These are phyloP conservation scores for Mactra quadrangularis DNA, from an alignment of 1,140 invertebrate species.

Conservation along the genomic window DNA sequence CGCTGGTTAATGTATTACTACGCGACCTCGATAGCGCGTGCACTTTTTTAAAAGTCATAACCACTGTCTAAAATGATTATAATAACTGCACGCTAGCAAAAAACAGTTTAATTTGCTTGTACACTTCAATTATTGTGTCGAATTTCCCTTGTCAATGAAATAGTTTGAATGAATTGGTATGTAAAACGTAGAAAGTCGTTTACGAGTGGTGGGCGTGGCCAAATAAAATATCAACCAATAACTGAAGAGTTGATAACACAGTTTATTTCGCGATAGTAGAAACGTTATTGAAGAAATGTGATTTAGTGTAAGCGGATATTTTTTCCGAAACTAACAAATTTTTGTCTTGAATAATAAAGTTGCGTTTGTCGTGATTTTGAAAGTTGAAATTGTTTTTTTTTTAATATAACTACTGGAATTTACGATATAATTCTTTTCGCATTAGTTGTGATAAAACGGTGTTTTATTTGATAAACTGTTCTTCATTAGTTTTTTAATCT, in stretches of 20 bases:
- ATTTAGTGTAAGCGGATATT: slow-evolving; percentile 46
- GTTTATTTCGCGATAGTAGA: slow-evolving; percentile 22
- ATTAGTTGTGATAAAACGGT: too few relatives aligned
- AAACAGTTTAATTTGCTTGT: not conserved
- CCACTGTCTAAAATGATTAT: not conserved
- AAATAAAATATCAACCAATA: slow-evolving; percentile 32
- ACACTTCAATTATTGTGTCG: slow-evolving; percentile 1
- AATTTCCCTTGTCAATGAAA: slow-evolving; percentile 33
- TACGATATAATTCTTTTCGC: too few relatives aligned
- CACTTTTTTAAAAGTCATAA: too few relatives aligned
- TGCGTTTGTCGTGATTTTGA: too few relatives aligned
- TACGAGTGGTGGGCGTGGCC: slow-evolving; percentile 40
- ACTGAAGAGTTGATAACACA: slow-evolving; percentile 33
- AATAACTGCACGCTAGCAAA: not conserved
- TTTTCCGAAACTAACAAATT: slow-evolving; percentile 19
- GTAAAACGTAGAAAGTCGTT: slow-evolving; percentile 6
- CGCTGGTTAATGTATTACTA: not conserved
- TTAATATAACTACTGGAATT: too few relatives aligned
- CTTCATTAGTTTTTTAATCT: too few relatives aligned
- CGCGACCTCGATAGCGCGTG: too few relatives aligned
- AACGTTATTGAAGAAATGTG: slow-evolving; percentile 38
- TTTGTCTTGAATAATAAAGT: not conserved
- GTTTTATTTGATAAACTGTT: too few relatives aligned
- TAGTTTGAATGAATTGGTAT: slow-evolving; percentile 6
- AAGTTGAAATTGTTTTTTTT: too few relatives aligned